phyloP scores from a whole-genome alignment of 2,797 vertebrate genomes.

The Telmatherina bonti region DNA sequence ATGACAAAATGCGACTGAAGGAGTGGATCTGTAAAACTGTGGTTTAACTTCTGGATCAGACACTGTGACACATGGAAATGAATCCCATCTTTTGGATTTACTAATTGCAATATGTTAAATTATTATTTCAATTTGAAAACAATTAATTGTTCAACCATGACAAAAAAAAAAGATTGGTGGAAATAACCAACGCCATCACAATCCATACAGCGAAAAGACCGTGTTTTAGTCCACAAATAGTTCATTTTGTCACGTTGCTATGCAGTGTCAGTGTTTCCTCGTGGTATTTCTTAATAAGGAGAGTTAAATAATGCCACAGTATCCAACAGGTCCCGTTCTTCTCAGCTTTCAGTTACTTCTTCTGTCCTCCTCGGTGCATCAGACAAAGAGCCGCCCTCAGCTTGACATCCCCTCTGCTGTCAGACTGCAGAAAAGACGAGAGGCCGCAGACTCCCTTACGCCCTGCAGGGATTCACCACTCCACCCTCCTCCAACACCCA shows the following conservation, averaged over 20 bases:
- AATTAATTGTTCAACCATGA: no score
- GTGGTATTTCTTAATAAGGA: conserved; percentile 53
- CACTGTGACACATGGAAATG: no score
- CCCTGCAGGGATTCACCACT: conserved; percentile 39
- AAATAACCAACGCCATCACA: no score
- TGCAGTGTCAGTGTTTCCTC: conserved; percentile 1
- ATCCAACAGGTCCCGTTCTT: conserved; percentile 2
- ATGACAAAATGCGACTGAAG: no score
- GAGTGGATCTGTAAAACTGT: no score
- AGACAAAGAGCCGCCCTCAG: conserved; percentile 66
- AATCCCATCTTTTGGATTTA: no score
- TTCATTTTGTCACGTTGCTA: conserved; percentile 22
- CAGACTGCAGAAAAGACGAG: conserved; percentile 43
- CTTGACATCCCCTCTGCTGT: conserved; percentile 52
- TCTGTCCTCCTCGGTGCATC: conserved; percentile 17
- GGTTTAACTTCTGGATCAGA: no score
- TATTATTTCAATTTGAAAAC: no score
- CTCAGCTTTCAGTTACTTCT: conserved; percentile 41
- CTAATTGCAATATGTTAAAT: no score
- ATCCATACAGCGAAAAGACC: no score
- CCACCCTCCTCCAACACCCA: not conserved
- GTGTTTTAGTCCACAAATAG: no score
- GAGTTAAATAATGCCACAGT: conserved; percentile 42
- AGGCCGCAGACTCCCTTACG: conserved; percentile 23
- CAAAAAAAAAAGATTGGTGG: no score